A percentile compares a stretch with the other conserved stretches of the same genome.
phyloP scores from a whole-genome alignment of 1,140 invertebrate species.

The Philaenus spumarius region DNA sequence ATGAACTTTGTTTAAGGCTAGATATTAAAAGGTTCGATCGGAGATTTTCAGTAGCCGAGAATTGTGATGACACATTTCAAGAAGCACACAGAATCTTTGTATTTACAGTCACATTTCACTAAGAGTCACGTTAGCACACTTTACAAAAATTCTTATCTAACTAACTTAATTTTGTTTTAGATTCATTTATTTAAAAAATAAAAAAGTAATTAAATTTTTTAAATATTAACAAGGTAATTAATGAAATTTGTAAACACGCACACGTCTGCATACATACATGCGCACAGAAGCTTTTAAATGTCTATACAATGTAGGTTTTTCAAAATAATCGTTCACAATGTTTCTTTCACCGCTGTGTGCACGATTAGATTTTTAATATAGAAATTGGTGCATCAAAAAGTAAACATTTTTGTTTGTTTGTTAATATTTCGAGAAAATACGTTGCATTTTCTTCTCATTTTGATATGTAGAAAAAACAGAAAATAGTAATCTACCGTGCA shows the following conservation, averaged over 20 bases:
- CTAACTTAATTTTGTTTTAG: slow-evolving; percentile 2
- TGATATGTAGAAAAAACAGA: slow-evolving; percentile 9
- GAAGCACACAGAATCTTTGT: background rate
- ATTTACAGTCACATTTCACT: slow-evolving; percentile 1
- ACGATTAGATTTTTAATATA: too few relatives aligned
- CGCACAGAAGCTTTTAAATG: slow-evolving; percentile 7
- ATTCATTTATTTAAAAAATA: background rate
- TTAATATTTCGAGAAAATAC: too few relatives aligned
- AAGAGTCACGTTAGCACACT: slow-evolving; percentile 6
- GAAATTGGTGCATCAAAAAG: background rate
- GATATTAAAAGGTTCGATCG: too few relatives aligned
- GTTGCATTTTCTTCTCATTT: background rate
- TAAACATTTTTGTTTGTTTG: background rate
- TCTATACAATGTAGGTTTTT: slow-evolving; percentile 3
- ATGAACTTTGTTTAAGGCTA: too few relatives aligned
- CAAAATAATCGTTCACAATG: background rate
- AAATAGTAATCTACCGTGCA: slow-evolving; percentile 1
- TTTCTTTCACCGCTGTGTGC: background rate
- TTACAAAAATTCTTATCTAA: slow-evolving; percentile 10
- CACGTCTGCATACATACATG: slow-evolving; percentile 4
- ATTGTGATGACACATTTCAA: background rate
- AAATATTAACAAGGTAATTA: background rate
- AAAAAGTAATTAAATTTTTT: background rate
- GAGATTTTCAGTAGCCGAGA: background rate
- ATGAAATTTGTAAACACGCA: background rate